Conservation (phyloP, 2,113 vertebrate species). For the Machaerirhynchus nigripectus region DNA sequence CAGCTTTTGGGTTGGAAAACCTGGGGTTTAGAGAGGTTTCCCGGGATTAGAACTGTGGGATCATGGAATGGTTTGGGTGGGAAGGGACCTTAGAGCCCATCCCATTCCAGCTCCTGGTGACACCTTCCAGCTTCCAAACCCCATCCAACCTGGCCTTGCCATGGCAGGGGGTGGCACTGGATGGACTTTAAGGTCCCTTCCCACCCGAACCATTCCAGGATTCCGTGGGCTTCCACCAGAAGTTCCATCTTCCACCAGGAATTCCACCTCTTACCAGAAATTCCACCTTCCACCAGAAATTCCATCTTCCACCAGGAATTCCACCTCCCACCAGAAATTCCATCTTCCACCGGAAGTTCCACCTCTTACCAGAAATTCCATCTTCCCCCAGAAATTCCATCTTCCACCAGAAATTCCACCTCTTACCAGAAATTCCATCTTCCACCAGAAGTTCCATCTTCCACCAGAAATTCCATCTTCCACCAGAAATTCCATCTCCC, state of each 20-base stretch:
- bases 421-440: not conserved
- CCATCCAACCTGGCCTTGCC: not conserved
- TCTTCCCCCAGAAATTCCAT: not conserved
- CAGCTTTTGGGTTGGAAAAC: not conserved
- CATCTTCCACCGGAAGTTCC: not conserved
- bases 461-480: not conserved
- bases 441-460: not conserved
- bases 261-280: not conserved
- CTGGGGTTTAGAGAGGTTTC: not conserved
- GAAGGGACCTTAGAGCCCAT: fast-evolving
- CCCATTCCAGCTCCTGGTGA: not conserved
- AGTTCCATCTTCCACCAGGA: not conserved
- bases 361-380: not conserved
- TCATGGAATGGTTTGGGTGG: not conserved
- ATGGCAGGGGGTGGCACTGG: not conserved
- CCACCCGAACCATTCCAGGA: not conserved
- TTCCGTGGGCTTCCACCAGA: fast-evolving
- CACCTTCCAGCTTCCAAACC: not conserved
- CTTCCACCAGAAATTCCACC: not conserved
- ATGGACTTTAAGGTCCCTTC: not conserved
- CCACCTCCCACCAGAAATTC: not conserved
- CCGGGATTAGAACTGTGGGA: not conserved
- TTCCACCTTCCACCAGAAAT: not conserved
- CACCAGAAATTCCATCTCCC: not conserved
- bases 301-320: not conserved